Evolutionary conservation across 2,888 invertebrate genomes (phyloP).

Genomic region (Gymnocheta viridis): DNA sequence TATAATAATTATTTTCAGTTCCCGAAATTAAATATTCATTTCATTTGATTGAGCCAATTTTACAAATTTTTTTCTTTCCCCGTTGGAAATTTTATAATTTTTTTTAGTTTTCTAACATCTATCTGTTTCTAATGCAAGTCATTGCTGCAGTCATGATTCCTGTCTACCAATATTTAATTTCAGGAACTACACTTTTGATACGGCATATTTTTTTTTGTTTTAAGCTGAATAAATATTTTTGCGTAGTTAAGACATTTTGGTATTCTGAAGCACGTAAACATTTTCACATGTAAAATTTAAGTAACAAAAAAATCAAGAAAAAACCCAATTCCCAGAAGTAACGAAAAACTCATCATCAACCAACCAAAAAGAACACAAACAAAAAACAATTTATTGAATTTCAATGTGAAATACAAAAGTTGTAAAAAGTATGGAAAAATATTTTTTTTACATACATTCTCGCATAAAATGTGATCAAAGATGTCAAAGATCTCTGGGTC

Average conservation of each 20-base stretch:
- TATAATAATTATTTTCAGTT: too few species aligned
- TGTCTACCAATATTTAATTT: conserved; percentile 19
- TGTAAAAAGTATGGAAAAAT: conserved; percentile 22
- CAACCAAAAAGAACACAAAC: conserved; percentile 33
- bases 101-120: background rate
- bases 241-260: conserved; percentile 51
- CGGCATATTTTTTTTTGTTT: background rate
- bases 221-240: conserved; percentile 22
- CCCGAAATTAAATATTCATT: too few species aligned
- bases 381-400: conserved; percentile 56
- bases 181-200: background rate
- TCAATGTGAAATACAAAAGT: conserved; percentile 43
- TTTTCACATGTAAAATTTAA: conserved; percentile 58
- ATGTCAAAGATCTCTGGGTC: conserved; percentile 81
- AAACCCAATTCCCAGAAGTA: conserved; percentile 66
- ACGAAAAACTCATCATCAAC: conserved; percentile 29
- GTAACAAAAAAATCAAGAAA: background rate
- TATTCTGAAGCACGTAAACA: conserved; percentile 54
- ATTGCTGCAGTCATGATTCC: background rate
- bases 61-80: too few species aligned
- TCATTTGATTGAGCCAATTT: too few species aligned
- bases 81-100: too few species aligned
- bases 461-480: conserved; percentile 70
- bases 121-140: background rate
- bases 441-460: conserved; percentile 39